Base-by-base conservation (phyloP, 2,113 vertebrate species). In the Ictidomys tridecemlineatus region DNA sequence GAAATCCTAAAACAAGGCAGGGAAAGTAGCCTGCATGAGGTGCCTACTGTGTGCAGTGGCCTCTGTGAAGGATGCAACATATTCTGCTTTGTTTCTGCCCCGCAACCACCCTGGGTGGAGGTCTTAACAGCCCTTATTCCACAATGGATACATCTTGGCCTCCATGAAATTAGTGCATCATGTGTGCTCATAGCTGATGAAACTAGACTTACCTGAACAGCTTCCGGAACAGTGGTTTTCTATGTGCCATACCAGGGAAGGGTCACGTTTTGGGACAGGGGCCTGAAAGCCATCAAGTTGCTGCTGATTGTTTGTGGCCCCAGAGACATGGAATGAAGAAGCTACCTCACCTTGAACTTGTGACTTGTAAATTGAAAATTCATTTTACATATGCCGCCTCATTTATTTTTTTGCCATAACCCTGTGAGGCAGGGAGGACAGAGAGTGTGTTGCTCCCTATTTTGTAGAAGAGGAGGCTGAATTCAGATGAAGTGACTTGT, bases 291-390 rank as follows among this genome's bases (percentile, higher is more conserved):
- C 34, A 28, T 79, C 30, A 48, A 67, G 48, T 8, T 18, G 37
- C 18, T 78, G 65, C 37, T 92, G 4, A 16, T 58, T 48, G 42
- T 70, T 79, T 42, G 69, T 80, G 65, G n/a, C 53, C 42, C 53
- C 4, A 34, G 22, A 69, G 51, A 53, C 73, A 69, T 8, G 1
- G 3, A 53, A 82, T 82, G 73, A 95, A 77, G 73, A 95, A 77
- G 83, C 16, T 24, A 1, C 32, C 34, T 88, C 58, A 77, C 34
- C 13, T 65, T 73, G 83, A 61, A 77, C 11, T 72, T 82, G 56
- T 61, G 69, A 90, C 91, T 72, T 79, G 11, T 56, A 53, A 91
- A 93, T 86, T 24, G 42, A 69, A 89, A 85, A 61, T 73, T 82
- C 56, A 48, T 72, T 90, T 93, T 22, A 67, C 26, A 2, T 58